Evolutionary conservation across 2,113 vertebrate genomes (phyloP), one percentile per base, ranked within the genome.

Genomic region (Clarias gariepinus): DNA sequence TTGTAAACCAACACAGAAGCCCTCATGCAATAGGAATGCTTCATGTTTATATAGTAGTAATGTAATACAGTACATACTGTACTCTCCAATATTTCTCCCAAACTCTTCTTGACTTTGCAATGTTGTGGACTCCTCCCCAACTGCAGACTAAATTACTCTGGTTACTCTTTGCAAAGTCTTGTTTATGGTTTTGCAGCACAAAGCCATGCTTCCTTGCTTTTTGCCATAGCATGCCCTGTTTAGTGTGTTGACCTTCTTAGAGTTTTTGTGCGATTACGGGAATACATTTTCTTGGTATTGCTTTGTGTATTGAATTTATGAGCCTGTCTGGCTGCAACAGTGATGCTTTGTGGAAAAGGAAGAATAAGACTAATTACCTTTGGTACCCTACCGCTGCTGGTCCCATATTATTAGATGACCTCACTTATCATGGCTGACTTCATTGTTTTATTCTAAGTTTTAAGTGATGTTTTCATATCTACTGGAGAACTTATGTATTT

Each of bases 361-460:
- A 52, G 16, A 68, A 82, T 66, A 82, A 64, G 25, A 36, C 78
- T 61, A 81, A 81, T 58, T 66, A 64, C 13, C 36, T n/a, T 47
- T 63, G 52, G 13, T 30, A 66, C 80, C 60, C 58, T 64, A 47
- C n/a, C 19, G 80, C 80, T 36, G 47, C 41, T 63, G 33, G 60
- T 36, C 7, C 58, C 58, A 11, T 60, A 73, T 61, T 73, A 57
- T 81, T 58, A 28, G 52, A 58, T 73, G 63, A 81, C 85, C 66
- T 81, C 55, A 86, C 85, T 68, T 63, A 60, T 79, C 63, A 60
- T 81, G 73, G 77, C 77, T 71, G 64, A n/a, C 58, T 86, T 81
- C 33, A 52, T n/a, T 60, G 47, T 30, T 86, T 21, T 58, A 85
- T 79, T 71, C 10, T 18, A 33, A 57, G 25, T 11, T 61, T 61